A percentile compares a stretch with the other conserved stretches of the same genome.
These are phyloP conservation scores for Caenorhabditis zanzibari DNA, from an alignment of 2,888 invertebrate genomes.

Conservation along the genomic window DNA sequence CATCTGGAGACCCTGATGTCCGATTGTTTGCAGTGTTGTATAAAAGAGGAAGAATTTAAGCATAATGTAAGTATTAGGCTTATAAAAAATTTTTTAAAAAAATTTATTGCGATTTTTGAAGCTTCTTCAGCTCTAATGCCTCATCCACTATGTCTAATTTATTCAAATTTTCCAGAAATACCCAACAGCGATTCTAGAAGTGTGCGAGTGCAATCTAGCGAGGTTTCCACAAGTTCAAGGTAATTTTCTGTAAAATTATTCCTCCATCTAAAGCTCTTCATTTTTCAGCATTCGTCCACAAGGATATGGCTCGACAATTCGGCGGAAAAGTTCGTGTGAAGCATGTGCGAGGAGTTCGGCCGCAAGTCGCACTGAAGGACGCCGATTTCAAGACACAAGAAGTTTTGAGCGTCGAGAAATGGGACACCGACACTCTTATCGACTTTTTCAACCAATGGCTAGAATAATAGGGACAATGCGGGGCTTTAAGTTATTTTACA, in stretches of 20 bases:
- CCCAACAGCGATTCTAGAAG: slow-evolving; percentile 94
- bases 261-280: background rate
- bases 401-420: slow-evolving; percentile 95
- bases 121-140: no score
- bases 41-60: slow-evolving; percentile 76
- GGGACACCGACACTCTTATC: slow-evolving; percentile 98
- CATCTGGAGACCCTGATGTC: slow-evolving; percentile 77
- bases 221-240: slow-evolving; percentile 85
- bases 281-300: slow-evolving; percentile 93
- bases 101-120: background rate
- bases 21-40: slow-evolving; percentile 80
- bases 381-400: slow-evolving; percentile 84
- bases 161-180: slow-evolving; percentile 87
- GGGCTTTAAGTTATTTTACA: no score
- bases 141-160: background rate
- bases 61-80: slow-evolving; percentile 73
- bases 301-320: slow-evolving; percentile 92
- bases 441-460: slow-evolving; percentile 95
- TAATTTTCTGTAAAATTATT: background rate
- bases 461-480: slow-evolving; percentile 57
- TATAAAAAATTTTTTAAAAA: slow-evolving; percentile 5
- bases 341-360: slow-evolving; percentile 95
- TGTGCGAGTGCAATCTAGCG: slow-evolving; percentile 98
- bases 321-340: slow-evolving; percentile 89
- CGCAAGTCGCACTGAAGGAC: slow-evolving; percentile 93